Evolutionary conservation across 2,888 invertebrate species (phyloP), one percentile per base, ranked within the genome.

Genomic region (Lathronympha strigana): DNA sequence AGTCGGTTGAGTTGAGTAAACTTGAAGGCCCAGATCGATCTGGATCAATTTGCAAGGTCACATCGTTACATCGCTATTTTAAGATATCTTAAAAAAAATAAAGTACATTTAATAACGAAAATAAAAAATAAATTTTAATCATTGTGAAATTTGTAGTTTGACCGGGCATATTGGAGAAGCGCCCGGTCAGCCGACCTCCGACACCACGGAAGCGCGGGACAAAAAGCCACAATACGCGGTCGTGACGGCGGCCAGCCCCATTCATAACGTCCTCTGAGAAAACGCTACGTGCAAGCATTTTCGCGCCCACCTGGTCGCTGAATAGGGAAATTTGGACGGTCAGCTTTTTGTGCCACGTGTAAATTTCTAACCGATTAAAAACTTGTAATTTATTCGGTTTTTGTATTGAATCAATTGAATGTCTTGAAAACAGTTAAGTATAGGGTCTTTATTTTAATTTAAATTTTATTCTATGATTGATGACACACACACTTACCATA

Each of bases 281-380:
- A 78, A 76, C 67, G 73, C 76, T 84, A 87, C 90, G 89, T 86
- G 88, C 78, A 82, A 82, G 81, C 74, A 86, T 87, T 87, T 84
- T 82, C 76, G 83, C 84, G 74, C 72, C 74, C 71, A 36, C 43
- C 53, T 54, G 53, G 23, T n/a, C 17, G 15, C 50, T 23, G 43
- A 31, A 31, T 17, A 47, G 17, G 38, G 19, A n/a, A 38, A 45
- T 43, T 31, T 21, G n/a, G 57, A 25, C 36, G 49, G 36, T 60
- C 49, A 60, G 40, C 43, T 21, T 51, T 23, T 53, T 13, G 23
- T n/a, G 11, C 17, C 9, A 19, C 43, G 19, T 19, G 4, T 17
- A 19, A 43, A 43, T 40, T 40, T 40, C 43, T 11, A 38, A 1
- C 38, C 4, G n/a, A 9, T 8, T 33, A 33, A 33, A n/a, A n/a